Evolutionary conservation across 1,140 invertebrate species (phyloP).

Genomic region (Procambarus clarkii): DNA sequence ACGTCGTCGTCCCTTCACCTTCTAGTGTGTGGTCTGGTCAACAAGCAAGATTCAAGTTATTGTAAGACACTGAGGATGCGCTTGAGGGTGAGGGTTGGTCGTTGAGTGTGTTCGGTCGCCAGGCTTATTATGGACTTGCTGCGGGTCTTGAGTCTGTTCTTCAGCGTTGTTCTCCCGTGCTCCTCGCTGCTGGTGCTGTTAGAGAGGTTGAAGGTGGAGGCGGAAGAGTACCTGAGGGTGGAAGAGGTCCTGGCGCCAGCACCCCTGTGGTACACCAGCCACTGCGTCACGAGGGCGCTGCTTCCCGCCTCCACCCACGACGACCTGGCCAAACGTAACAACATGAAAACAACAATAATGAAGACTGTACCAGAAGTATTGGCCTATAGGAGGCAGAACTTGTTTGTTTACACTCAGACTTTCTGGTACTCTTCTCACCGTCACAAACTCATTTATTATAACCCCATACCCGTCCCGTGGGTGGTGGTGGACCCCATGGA

Average conservation of each 20-base stretch:
- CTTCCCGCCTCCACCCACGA: constrained; percentile 31
- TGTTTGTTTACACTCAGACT: too few species aligned
- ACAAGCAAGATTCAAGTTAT: background rate
- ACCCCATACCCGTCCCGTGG: too few species aligned
- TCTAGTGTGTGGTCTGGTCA: too few species aligned
- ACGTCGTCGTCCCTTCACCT: too few species aligned
- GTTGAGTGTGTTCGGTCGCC: constrained; percentile 27
- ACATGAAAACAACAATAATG: too few species aligned
- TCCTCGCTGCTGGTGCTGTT: background rate
- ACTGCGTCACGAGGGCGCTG: constrained; percentile 49
- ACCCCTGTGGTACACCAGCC: constrained; percentile 46
- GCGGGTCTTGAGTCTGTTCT: constrained; percentile 31
- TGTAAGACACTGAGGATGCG: constrained; percentile 43
- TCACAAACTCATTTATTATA: too few species aligned
- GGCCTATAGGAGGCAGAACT: too few species aligned
- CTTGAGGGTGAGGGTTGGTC: constrained; percentile 59
- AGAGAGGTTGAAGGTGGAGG: constrained; percentile 10
- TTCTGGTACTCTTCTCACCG: too few species aligned
- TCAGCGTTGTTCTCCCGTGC: background rate
- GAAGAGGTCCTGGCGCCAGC: constrained; percentile 6
- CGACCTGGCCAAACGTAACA: constrained; percentile 16
- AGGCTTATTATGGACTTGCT: constrained; percentile 62
- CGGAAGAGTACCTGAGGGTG: background rate
- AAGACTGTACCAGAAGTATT: too few species aligned
- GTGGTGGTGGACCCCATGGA: too few species aligned